phyloP scores from a whole-genome alignment of 1,140 invertebrate species.

The Hylaeus anthracinus region DNA sequence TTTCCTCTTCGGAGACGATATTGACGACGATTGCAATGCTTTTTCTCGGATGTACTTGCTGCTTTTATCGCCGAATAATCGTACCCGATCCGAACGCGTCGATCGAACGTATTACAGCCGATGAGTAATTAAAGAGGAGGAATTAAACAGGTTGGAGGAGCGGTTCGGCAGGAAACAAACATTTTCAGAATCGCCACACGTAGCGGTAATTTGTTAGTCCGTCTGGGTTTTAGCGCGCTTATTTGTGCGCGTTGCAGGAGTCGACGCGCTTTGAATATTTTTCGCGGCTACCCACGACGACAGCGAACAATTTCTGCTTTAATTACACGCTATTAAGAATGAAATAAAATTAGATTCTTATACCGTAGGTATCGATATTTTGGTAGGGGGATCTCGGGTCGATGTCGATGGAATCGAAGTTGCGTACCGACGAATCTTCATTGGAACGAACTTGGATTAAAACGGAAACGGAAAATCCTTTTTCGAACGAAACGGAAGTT shows the following conservation, averaged over 20 bases:
- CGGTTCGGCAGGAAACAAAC: no score
- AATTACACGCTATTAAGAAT: no score
- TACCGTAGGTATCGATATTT: no score
- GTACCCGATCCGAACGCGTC: no score
- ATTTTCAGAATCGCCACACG: conserved; percentile 26
- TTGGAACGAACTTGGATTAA: background rate
- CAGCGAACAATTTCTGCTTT: no score
- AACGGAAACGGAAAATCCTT: conserved; percentile 33
- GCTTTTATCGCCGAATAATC: no score
- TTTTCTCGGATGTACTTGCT: no score
- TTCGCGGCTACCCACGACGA: background rate
- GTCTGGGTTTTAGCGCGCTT: background rate
- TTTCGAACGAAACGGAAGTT: conserved; percentile 9
- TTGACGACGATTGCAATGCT: no score
- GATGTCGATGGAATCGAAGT: background rate
- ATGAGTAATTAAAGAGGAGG: background rate
- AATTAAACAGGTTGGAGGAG: no score
- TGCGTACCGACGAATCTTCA: background rate
- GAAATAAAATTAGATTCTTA: no score
- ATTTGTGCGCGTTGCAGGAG: background rate
- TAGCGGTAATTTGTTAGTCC: conserved; percentile 15
- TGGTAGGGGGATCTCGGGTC: no score
- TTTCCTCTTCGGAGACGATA: no score
- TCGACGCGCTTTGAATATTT: conserved; percentile 21
- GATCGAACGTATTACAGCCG: background rate